Percentiles rank a stretch among this genome's conserved stretches.
phyloP scores from a whole-genome alignment of 1,140 invertebrate genomes.

The Triops cancriformis region DNA sequence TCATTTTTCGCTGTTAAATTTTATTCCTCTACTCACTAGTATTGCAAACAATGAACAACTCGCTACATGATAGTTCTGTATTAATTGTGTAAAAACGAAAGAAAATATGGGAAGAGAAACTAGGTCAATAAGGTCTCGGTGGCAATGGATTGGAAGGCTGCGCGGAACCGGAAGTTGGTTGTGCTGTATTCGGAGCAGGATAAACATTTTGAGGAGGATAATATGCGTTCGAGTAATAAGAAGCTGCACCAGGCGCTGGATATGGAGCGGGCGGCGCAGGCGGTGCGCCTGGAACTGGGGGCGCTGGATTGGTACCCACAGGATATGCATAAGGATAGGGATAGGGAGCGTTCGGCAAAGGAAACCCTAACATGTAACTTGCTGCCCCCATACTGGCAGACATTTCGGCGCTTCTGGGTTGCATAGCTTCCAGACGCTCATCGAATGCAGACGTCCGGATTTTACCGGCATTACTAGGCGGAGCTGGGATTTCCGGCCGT shows the following conservation, averaged over 20 bases:
- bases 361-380: neutral
- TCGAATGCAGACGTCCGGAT: neutral
- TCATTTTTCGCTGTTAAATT: neutral
- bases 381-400: neutral
- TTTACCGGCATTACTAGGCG: neutral
- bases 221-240: neutral
- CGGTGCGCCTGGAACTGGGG: neutral
- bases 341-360: neutral
- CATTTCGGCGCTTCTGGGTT: constrained; percentile 10
- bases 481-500: constrained; percentile 10
- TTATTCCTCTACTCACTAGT: neutral
- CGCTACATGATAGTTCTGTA: neutral
- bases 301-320: neutral
- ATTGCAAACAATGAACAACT: too few relatives aligned
- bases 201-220: neutral
- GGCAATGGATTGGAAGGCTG: neutral
- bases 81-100: neutral
- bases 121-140: neutral
- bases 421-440: constrained; percentile 23
- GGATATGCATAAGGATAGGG: neutral
- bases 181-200: neutral
- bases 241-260: neutral
- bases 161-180: neutral
- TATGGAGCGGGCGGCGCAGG: neutral
- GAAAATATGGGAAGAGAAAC: neutral